A percentile compares a stretch with the other conserved stretches of the same genome.
These are phyloP conservation scores for Promerops cafer DNA, from an alignment of 2,113 vertebrate genomes.

Conservation along the genomic window DNA sequence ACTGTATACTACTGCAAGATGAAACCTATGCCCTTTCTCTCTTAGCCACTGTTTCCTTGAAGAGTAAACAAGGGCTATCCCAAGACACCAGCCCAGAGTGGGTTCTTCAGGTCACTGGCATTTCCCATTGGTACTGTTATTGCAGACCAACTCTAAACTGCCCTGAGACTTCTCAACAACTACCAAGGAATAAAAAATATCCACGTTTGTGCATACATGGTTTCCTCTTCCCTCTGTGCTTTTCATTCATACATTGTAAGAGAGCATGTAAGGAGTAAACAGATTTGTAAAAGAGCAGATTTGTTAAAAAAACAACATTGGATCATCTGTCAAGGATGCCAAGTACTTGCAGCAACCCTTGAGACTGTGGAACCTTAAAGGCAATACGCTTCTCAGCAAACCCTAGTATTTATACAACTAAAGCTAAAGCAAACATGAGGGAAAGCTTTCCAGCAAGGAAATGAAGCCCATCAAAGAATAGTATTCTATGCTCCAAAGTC, in stretches of 20 bases:
- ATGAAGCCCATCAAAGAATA: neutral
- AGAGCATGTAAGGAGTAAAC: neutral
- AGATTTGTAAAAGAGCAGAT: neutral
- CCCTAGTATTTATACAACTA: neutral
- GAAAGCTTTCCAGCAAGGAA: neutral
- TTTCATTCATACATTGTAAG: neutral
- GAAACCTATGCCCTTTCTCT: neutral
- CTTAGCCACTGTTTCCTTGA: neutral
- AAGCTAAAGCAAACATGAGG: neutral
- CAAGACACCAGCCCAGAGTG: neutral
- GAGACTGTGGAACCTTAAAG: neutral
- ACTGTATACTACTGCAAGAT: neutral
- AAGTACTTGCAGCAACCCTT: neutral
- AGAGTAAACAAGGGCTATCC: neutral
- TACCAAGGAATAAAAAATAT: neutral
- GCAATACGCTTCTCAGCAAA: neutral
- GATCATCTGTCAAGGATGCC: neutral
- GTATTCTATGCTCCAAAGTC: neutral
- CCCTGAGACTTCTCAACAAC: neutral
- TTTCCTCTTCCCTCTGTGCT: neutral
- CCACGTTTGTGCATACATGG: accelerated
- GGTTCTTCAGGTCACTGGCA: neutral
- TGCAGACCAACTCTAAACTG: neutral
- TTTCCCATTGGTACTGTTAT: neutral
- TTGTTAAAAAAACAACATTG: neutral